Evolutionary conservation across 2,797 vertebrate genomes (phyloP).

Genomic region (Tenualosa thibaudeaui): DNA sequence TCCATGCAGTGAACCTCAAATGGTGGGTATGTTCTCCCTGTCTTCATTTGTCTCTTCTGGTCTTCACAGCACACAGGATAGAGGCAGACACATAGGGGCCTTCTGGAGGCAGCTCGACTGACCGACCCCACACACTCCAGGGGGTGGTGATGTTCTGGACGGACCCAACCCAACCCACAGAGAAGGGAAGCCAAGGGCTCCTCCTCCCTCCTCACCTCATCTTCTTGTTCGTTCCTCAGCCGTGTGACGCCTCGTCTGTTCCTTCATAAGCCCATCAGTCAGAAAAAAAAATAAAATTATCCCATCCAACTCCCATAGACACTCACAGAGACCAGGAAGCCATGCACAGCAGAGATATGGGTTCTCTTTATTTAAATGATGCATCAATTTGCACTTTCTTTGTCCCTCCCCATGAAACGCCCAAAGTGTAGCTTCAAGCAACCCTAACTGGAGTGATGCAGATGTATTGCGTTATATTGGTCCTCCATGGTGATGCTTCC

Average conservation of each 20-base stretch:
- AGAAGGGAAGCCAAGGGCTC: background rate
- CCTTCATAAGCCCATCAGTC: background rate
- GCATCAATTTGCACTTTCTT: background rate
- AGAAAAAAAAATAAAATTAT: constrained; percentile 23
- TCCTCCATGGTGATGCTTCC: background rate
- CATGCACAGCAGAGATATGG: background rate
- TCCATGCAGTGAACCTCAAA: background rate
- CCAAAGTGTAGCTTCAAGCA: background rate
- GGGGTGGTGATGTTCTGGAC: constrained; percentile 1
- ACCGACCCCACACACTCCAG: background rate
- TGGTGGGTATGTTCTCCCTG: background rate
- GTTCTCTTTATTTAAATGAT: background rate
- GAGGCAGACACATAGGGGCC: constrained; percentile 66
- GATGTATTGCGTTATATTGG: background rate
- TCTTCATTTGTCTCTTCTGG: background rate
- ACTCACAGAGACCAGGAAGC: constrained; percentile 45
- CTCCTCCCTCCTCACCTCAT: background rate
- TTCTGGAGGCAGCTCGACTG: background rate
- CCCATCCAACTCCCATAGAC: constrained; percentile 32
- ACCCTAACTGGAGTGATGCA: background rate
- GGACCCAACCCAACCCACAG: background rate
- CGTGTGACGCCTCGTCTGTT: background rate
- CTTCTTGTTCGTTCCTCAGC: constrained; percentile 3
- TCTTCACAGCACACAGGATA: constrained; percentile 71
- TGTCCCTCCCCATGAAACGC: background rate